Base-by-base conservation (phyloP, 2,888 invertebrate genomes). In the Vanessa cardui region DNA sequence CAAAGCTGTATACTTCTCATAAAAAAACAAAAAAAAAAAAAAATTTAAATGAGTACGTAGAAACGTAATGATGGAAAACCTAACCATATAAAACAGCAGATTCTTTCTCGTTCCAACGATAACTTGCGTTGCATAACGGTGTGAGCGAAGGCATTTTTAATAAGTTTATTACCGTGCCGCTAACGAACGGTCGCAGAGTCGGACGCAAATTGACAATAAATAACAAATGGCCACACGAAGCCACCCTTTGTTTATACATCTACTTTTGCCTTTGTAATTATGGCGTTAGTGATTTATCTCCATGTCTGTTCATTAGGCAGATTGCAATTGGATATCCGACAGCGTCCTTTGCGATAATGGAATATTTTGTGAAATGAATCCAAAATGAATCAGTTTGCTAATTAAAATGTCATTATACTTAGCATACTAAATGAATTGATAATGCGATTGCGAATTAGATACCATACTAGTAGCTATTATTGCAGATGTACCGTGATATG, bases 181-280 rank as follows among this genome's bases (percentile, higher is more conserved):
- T 86, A 85, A 85, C 84, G 85, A 85, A 85, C 84, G 79, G 79
- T 76, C 78, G 80, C 79, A 77, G 78, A 76, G 78, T 74, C 80
- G 82, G 81, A 80, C 81, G 78, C 81, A 84, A 86, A 86, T 86
- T 86, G 84, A 83, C 85, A 83, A 86, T 86, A 86, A 85, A 86
- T 86, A 86, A 85, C 85, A 84, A 84, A 86, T 86, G 81, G 77
- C 75, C 76, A 76, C 76, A 77, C 79, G 76, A 78, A 76, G 73
- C 76, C 73, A 73, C 76, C 83, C 85, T 79, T 81, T 80, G 79
- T 79, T 78, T 78, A 73, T 73, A 74, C 76, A 75, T 79, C 75
- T 78, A 76, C 67, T 66, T 68, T 64, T 68, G 62, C 68, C 69
- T 72, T 72, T 72, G 70, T 71, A 68, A 74, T 75, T 75, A 75